Conservation (phyloP, 1,140 invertebrate genomes). For the Trigoniulus corallinus region DNA sequence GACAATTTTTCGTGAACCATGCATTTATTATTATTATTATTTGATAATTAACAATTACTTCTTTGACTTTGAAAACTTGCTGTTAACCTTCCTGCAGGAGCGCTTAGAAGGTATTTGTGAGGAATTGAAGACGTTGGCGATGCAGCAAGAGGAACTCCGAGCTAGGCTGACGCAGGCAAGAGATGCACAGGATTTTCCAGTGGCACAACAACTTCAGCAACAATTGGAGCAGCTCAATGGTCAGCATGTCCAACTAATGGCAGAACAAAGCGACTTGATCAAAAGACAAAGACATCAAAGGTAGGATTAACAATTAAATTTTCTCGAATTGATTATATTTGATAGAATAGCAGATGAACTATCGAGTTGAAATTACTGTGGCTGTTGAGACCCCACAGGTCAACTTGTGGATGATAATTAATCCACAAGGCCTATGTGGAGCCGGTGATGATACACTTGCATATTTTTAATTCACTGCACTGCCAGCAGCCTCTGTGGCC, state of each 20-base stretch:
- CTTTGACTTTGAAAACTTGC: no score
- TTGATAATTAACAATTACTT: no score
- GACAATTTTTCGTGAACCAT: no score
- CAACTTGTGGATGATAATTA: not conserved
- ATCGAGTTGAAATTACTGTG: no score
- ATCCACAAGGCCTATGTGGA: no score
- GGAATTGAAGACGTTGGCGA: constrained; percentile 29
- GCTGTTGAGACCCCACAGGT: no score
- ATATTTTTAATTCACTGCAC: no score
- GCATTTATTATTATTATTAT: no score
- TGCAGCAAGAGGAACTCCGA: constrained; percentile 31
- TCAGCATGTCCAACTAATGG: constrained; percentile 31
- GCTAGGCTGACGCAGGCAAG: constrained; percentile 22
- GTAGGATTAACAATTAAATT: constrained; percentile 1
- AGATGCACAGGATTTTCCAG: constrained; percentile 18
- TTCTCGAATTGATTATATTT: not conserved
- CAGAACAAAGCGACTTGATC: constrained; percentile 34
- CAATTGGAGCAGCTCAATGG: constrained; percentile 31
- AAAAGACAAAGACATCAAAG: constrained; percentile 22
- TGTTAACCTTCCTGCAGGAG: constrained; percentile 23
- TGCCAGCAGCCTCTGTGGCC: no score
- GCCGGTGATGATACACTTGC: no score
- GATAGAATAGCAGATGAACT: no score
- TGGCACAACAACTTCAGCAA: constrained; percentile 23
- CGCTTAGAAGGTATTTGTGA: constrained; percentile 31